A percentile compares a stretch with the other conserved stretches of the same genome.
These are phyloP conservation scores for Peromyscus leucopus DNA, from an alignment of 2,113 vertebrate species.

Conservation along the genomic window DNA sequence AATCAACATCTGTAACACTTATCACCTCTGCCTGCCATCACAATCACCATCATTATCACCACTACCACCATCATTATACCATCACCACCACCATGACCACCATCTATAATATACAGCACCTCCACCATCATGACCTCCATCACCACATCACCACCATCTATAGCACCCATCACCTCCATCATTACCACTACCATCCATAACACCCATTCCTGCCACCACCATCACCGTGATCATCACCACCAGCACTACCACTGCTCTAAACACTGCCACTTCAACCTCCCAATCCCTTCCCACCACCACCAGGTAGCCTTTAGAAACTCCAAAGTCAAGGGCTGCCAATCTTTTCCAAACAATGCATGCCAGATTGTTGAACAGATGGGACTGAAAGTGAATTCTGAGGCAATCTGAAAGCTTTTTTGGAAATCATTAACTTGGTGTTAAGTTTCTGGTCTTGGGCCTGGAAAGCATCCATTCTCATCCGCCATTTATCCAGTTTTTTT, in stretches of 20 bases:
- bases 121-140: background rate
- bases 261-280: no score
- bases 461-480: background rate
- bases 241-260: accelerated
- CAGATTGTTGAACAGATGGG: background rate
- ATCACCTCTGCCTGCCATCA: no score
- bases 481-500: background rate
- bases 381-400: background rate
- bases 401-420: background rate
- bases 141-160: background rate
- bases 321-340: background rate
- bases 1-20: background rate
- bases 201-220: accelerated
- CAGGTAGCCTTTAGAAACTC: background rate
- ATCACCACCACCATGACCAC: background rate
- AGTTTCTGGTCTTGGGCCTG: background rate
- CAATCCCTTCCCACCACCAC: background rate
- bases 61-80: background rate
- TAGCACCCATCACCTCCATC: accelerated
- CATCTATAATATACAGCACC: accelerated
- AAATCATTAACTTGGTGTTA: background rate
- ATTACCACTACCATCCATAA: accelerated
- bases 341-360: background rate
- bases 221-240: accelerated
- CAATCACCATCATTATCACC: accelerated